A percentile compares a stretch with the other conserved stretches of the same genome.
Conservation (phyloP, 2,888 invertebrate genomes). For the Chrysolina americana region DNA sequence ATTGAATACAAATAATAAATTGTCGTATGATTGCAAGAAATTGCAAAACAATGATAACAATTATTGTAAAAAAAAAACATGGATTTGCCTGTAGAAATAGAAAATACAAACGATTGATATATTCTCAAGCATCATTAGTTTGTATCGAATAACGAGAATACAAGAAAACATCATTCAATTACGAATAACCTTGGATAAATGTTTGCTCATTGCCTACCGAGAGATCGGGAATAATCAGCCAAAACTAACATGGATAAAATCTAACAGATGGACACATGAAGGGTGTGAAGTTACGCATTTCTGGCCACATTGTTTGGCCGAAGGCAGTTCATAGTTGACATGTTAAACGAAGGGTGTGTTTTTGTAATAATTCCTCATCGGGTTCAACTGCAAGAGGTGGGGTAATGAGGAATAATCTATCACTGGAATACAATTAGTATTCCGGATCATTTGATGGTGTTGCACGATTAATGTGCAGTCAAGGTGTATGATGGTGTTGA, state of each 20-base stretch:
- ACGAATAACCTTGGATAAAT: neutral
- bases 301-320: constrained; percentile 57
- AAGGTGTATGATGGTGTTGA: neutral
- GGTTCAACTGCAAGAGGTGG: neutral
- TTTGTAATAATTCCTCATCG: constrained; percentile 12
- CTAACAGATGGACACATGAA: constrained; percentile 55
- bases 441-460: neutral
- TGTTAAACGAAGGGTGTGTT: constrained; percentile 49
- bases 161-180: neutral
- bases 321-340: constrained; percentile 45
- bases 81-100: too few relatives aligned
- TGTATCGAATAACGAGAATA: too few relatives aligned
- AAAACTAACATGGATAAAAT: constrained; percentile 47
- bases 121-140: too few relatives aligned
- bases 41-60: too few relatives aligned
- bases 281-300: constrained; percentile 57
- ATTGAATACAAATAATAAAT: too few relatives aligned
- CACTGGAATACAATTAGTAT: neutral
- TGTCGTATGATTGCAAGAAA: too few relatives aligned
- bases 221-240: constrained; percentile 26
- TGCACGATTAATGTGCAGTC: too few relatives aligned
- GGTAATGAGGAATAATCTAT: neutral
- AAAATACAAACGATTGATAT: too few relatives aligned
- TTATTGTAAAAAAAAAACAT: too few relatives aligned
- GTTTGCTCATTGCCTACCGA: neutral